Percentiles rank a stretch among this genome's conserved stretches.
phyloP scores from a whole-genome alignment of 2,888 invertebrate species.

The Standfussiana lucernea region DNA sequence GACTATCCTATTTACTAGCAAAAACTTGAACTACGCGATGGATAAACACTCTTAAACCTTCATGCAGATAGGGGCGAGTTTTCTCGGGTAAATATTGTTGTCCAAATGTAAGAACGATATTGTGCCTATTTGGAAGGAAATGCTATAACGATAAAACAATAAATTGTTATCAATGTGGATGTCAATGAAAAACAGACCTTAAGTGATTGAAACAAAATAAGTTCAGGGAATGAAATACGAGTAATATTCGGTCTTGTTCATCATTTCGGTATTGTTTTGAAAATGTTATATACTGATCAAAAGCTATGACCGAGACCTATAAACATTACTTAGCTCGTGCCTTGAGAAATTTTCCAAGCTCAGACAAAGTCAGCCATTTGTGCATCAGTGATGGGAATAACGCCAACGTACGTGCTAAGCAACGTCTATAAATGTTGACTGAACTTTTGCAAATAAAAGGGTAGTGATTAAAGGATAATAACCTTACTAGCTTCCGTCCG shows the following conservation, averaged over 20 bases:
- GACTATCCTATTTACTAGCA: conserved; percentile 32
- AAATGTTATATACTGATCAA: not conserved
- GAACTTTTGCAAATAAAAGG: not conserved
- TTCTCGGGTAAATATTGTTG: not conserved
- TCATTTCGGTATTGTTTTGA: not conserved
- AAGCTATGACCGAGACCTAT: not conserved
- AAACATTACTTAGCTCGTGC: not conserved
- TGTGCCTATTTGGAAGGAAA: conserved; percentile 20
- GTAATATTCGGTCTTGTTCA: not conserved
- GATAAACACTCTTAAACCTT: not conserved
- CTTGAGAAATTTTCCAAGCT: not conserved
- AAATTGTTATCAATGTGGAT: conserved; percentile 1
- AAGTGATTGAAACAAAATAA: conserved; percentile 26
- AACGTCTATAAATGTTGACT: not conserved
- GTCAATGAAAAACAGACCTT: not conserved
- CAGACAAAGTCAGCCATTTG: not conserved
- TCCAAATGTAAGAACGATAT: conserved; percentile 19
- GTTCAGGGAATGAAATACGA: not conserved
- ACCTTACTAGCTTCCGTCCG: too few species aligned
- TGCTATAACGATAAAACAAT: conserved; percentile 10
- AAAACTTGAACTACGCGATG: not conserved
- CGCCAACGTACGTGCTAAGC: not conserved
- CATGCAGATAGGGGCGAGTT: not conserved
- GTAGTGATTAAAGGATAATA: too few species aligned
- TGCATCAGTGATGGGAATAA: not conserved